These are phyloP conservation scores for Pseudorectes ferrugineus DNA, from an alignment of 2,113 vertebrate genomes.

Conservation along the genomic window DNA sequence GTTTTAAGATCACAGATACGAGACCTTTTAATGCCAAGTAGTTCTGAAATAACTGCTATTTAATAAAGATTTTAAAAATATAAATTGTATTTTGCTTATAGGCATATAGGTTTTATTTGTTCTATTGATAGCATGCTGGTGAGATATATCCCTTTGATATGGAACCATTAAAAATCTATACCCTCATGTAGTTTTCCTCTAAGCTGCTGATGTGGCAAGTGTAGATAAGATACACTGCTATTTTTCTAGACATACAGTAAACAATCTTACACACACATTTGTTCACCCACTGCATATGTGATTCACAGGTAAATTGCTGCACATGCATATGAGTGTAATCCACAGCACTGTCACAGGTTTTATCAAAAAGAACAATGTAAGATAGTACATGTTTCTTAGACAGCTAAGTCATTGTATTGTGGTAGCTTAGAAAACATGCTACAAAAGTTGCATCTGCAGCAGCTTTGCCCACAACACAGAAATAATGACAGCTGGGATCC, in stretches of 20 bases:
- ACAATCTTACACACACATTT: not conserved
- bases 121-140: not conserved
- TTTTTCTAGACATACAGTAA: not conserved
- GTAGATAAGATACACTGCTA: not conserved
- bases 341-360: not conserved
- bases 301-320: not conserved
- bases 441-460: not conserved
- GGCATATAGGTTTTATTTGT: not conserved
- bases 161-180: not conserved
- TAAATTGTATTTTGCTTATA: not conserved
- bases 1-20: not conserved
- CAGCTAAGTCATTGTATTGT: not conserved
- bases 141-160: not conserved
- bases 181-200: not conserved
- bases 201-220: not conserved
- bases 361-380: not conserved
- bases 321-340: not conserved
- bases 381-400: not conserved
- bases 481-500: not conserved
- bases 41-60: not conserved
- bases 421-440: not conserved
- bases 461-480: not conserved
- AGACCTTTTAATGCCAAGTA: not conserved
- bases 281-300: not conserved
- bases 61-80: not conserved